A percentile compares a stretch with the other conserved stretches of the same genome.
Evolutionary conservation across 2,113 vertebrate genomes (phyloP).

Genomic region (Noctilio leporinus): DNA sequence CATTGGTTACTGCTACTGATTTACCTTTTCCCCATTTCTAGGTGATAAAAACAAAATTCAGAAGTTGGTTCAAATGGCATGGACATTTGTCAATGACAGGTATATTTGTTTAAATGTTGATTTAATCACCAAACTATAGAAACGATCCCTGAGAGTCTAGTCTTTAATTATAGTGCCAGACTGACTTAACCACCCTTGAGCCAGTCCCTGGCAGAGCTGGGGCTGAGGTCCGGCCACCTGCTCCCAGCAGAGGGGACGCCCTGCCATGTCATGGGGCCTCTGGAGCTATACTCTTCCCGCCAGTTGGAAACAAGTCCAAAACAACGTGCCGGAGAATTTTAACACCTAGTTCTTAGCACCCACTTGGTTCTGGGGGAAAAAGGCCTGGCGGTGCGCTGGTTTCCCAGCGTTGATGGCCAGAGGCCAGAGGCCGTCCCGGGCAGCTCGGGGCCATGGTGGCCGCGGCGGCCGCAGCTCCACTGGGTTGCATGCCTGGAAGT

Average conservation of each 20-base stretch:
- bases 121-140: background rate
- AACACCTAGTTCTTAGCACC: background rate
- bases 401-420: background rate
- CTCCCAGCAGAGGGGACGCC: background rate
- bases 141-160: background rate
- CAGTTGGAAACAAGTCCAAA: background rate
- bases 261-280: fast-evolving
- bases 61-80: slow-evolving; percentile 98
- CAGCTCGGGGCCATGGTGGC: no score
- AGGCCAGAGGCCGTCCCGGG: background rate
- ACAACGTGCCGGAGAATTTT: background rate
- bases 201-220: background rate
- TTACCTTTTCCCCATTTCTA: slow-evolving; percentile 57
- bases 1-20: background rate
- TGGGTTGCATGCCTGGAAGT: no score
- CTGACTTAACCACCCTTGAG: background rate
- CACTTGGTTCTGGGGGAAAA: background rate
- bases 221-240: background rate
- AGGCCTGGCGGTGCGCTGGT: background rate
- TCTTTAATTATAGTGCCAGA: background rate
- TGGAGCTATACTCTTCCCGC: background rate
- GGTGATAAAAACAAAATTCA: slow-evolving; percentile 99
- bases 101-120: background rate
- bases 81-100: slow-evolving; percentile 99
- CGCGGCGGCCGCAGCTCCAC: no score